These are phyloP conservation scores for Sebastiscus tertius DNA, from an alignment of 2,797 vertebrate genomes.

Conservation along the genomic window DNA sequence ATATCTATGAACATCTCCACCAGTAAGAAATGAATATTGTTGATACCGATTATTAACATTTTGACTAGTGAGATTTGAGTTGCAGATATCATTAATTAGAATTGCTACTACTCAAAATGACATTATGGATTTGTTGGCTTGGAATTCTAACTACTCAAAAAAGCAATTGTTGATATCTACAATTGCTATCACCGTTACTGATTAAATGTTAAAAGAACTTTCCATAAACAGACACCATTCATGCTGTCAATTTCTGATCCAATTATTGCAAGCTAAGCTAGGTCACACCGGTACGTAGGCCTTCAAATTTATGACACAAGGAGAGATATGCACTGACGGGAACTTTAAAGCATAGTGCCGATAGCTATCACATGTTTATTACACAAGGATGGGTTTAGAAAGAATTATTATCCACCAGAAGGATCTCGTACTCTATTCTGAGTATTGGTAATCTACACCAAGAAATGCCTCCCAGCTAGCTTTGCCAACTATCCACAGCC, in stretches of 20 bases:
- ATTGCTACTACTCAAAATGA: neutral
- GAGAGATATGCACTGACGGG: neutral
- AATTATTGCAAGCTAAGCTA: neutral
- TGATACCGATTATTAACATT: neutral
- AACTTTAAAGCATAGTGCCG: neutral
- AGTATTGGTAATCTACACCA: neutral
- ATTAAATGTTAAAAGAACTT: neutral
- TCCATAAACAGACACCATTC: neutral
- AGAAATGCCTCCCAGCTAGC: slow-evolving; percentile 10
- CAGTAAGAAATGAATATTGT: neutral
- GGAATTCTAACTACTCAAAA: neutral
- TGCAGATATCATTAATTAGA: neutral
- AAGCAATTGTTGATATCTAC: neutral
- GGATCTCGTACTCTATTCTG: slow-evolving; percentile 3
- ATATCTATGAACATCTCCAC: neutral
- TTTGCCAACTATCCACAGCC: neutral
- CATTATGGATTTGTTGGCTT: neutral
- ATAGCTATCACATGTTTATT: slow-evolving; percentile 20
- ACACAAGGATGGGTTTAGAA: slow-evolving; percentile 13
- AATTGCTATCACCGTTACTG: neutral
- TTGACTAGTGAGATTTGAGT: neutral
- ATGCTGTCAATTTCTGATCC: neutral
- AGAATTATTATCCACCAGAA: neutral
- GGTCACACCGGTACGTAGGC: neutral
- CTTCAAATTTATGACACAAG: neutral